Conservation (phyloP, 2,113 vertebrate genomes). For the Hippoglossus stenolepis region DNA sequence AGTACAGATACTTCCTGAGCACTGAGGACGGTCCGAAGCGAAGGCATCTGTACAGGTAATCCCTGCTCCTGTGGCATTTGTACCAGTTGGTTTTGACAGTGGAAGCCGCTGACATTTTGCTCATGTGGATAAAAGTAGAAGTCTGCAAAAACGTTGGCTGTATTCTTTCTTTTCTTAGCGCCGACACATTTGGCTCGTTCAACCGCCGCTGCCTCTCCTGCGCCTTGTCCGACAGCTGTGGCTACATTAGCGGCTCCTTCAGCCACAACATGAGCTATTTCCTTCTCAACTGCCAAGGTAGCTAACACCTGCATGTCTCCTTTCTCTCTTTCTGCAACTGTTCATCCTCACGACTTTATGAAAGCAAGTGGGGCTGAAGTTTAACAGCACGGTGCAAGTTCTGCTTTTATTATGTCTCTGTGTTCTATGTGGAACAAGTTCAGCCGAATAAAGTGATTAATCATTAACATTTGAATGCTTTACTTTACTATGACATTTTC, state of each 20-base stretch:
- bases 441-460: too few relatives aligned
- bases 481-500: too few relatives aligned
- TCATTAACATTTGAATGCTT: too few relatives aligned
- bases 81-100: background rate
- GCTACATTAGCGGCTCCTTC: constrained; percentile 91
- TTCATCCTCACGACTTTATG: too few relatives aligned
- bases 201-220: constrained; percentile 95
- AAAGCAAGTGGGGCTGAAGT: too few relatives aligned
- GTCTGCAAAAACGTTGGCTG: background rate
- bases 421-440: too few relatives aligned
- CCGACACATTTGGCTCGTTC: constrained; percentile 91
- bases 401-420: too few relatives aligned
- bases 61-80: background rate
- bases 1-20: constrained; percentile 92
- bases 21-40: constrained; percentile 91
- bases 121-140: background rate
- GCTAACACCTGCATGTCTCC: background rate
- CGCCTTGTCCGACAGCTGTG: constrained; percentile 88
- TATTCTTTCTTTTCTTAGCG: constrained; percentile 74
- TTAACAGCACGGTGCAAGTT: too few relatives aligned
- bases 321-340: background rate
- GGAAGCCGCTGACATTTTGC: background rate
- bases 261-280: constrained; percentile 89
- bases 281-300: constrained; percentile 92
- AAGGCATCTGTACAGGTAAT: constrained; percentile 94